Base-by-base conservation (phyloP, 2,113 vertebrate species). In the Suncus etruscus region DNA sequence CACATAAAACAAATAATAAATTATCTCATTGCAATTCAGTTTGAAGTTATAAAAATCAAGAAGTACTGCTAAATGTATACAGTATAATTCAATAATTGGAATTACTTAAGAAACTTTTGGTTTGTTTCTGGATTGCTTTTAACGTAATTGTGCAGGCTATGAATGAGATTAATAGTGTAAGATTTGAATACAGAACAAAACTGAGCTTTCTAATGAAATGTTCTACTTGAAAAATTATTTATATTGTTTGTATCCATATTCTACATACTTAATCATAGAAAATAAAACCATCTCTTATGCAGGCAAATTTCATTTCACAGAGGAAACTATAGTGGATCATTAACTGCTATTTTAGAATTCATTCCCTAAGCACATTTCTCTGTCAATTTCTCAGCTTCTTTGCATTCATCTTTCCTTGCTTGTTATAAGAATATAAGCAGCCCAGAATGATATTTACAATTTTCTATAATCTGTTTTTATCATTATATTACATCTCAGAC, bases 101-200 rank as follows among this genome's bases (percentile, higher is more conserved):
- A 94, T 95, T 78, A 96, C 45, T 69, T 72, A 27, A 95, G 73
- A 77, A 87, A 61, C 48, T 90, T 65, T 86, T 95, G 66, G 68
- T 79, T 87, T 94, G 81, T 45, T 47, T 87, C 91, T 73, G 78
- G 58, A 88, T 80, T 87, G 32, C 86, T 87, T 77, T 86, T 61
- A 73, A n/a, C 76, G 74, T 85, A 89, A 73, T 84, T 74, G 83
- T 91, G 48, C 90, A 92, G 77, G 29, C 31, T 79, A 24, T 47
- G 27, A 79, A 66, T 63, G n/a, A 78, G 14, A 72, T 32, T 3
- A 32, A 74, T 50, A 63, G 11, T 12, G 48, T 24, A 32, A 20
- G 58, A 61, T 61, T 61, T 61, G 58, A 61, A 61, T 61, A 61
- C 58, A 61, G 58, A 8, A 61, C 58, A 16, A 61, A 61, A 61